Evolutionary conservation across 2,888 invertebrate genomes (phyloP).

Genomic region (Uropetala carovei): DNA sequence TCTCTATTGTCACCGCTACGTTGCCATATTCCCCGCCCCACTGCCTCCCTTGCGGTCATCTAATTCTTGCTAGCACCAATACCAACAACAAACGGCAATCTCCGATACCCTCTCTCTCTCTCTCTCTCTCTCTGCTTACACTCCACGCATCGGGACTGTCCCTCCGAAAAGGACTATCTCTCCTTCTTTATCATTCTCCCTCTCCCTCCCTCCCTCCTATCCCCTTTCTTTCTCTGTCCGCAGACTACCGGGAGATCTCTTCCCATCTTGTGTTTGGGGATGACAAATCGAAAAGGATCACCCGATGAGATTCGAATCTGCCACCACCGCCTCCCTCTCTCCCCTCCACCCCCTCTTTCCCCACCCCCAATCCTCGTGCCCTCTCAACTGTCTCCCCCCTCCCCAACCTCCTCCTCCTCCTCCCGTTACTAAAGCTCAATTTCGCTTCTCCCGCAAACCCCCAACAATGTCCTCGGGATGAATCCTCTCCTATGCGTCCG

Average conservation of each 20-base stretch:
- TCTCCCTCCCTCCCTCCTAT: too few relatives aligned
- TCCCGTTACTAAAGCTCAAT: constrained; percentile 7
- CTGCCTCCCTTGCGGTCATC: too few relatives aligned
- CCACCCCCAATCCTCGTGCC: neutral
- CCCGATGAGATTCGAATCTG: constrained; percentile 62
- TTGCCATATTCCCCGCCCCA: too few relatives aligned
- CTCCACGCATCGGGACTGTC: neutral
- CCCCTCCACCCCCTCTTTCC: neutral
- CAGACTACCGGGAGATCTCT: constrained; percentile 29
- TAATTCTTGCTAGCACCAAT: too few relatives aligned
- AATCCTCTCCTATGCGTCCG: neutral
- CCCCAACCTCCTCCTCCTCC: neutral
- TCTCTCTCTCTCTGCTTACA: neutral
- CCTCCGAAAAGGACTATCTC: neutral
- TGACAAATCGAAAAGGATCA: constrained; percentile 63
- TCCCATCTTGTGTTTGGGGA: constrained; percentile 33
- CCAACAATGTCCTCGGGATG: neutral
- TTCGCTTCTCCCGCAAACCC: neutral
- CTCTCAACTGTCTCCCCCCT: neutral
- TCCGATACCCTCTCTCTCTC: neutral
- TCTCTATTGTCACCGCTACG: neutral
- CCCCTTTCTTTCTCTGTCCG: neutral
- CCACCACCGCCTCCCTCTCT: neutral
- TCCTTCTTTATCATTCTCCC: neutral
- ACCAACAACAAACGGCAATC: too few relatives aligned